Conservation (phyloP, 2,797 vertebrate genomes). For the Enteromius argenteus region DNA sequence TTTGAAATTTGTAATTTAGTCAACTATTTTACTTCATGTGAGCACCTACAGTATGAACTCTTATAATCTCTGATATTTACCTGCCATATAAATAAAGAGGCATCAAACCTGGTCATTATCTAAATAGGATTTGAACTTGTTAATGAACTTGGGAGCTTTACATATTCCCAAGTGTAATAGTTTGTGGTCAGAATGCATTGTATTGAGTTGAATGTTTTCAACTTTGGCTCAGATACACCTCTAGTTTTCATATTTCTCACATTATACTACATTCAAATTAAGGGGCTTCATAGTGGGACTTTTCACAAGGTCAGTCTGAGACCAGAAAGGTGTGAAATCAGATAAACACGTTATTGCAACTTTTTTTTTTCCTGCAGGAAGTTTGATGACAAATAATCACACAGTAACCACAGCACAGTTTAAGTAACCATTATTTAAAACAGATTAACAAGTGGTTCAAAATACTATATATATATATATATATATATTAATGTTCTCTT, state of each 20-base stretch:
- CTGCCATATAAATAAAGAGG: neutral
- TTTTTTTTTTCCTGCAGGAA: neutral
- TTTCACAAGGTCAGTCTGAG: neutral
- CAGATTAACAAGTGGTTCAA: neutral
- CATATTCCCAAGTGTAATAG: neutral
- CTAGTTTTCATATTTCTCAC: neutral
- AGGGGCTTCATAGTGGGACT: neutral
- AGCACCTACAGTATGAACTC: neutral
- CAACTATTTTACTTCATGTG: neutral
- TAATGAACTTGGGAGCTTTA: neutral
- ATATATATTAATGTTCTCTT: conserved; percentile 40
- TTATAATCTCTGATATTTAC: neutral
- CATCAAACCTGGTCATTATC: neutral
- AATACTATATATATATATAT: neutral
- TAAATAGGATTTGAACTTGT: neutral
- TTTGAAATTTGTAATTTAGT: neutral
- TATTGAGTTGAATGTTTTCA: neutral
- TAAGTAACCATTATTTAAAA: neutral
- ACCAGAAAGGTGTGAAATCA: neutral
- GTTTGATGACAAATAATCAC: neutral
- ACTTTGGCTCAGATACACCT: neutral
- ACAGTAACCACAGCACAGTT: neutral
- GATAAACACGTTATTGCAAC: neutral
- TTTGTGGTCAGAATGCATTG: neutral
- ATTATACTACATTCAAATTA: neutral